These are phyloP conservation scores for Tragelaphus strepsiceros DNA, from an alignment of 2,113 vertebrate species.

Conservation along the genomic window DNA sequence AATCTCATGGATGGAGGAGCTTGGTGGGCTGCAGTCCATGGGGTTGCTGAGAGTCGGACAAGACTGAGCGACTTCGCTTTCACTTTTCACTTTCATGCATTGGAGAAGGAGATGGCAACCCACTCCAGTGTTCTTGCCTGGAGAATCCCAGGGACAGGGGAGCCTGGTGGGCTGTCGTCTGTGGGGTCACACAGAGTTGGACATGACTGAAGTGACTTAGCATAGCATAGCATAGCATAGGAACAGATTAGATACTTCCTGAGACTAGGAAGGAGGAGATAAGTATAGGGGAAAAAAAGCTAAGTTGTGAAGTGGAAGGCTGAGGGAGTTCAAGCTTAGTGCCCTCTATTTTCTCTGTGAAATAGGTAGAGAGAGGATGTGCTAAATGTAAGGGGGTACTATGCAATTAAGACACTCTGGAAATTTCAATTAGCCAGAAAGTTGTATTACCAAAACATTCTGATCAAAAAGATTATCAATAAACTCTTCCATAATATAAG, in stretches of 20 bases:
- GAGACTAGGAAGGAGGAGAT: not conserved
- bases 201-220: too few species aligned
- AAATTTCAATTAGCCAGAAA: not conserved
- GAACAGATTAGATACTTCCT: not conserved
- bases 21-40: too few species aligned
- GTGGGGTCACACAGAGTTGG: too few species aligned
- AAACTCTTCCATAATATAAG: not conserved
- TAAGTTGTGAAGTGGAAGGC: not conserved
- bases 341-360: not conserved
- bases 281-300: not conserved
- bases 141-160: too few species aligned
- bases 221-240: not conserved
- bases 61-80: too few species aligned
- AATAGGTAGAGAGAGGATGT: not conserved
- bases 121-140: too few species aligned
- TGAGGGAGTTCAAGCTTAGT: not conserved
- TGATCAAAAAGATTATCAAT: not conserved
- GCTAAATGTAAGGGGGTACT: not conserved
- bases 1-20: too few species aligned
- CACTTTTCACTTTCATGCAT: too few species aligned
- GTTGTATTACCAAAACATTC: not conserved
- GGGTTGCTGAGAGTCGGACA: too few species aligned
- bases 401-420: not conserved
- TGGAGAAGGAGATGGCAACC: too few species aligned
- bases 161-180: too few species aligned